Evolutionary conservation across 1,140 invertebrate genomes (phyloP), one percentile per base, ranked within the genome.

Genomic region (Pinna nobilis): DNA sequence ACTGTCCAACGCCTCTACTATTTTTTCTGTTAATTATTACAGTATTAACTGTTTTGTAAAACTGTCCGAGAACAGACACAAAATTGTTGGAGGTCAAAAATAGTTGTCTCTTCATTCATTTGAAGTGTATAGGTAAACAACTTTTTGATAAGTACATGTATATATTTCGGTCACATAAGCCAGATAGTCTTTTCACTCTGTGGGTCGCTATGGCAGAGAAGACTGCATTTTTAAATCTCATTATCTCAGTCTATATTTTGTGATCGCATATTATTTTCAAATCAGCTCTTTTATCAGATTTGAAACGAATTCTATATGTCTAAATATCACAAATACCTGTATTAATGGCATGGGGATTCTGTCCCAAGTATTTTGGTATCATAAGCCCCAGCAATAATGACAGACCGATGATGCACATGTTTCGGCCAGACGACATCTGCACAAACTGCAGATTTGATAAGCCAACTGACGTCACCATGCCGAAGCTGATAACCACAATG

Each of bases 341-440:
- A 50, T 93, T 84, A 35, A 96, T 93, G 32, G 90, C 91, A 2
- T 90, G 91, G 5, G 92, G 91, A 86, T 95, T 89, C 11, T 68
- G 35, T 7, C 68, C 51, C 1, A 84, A 44, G 93, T 94, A 96
- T 73, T 93, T 92, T 2, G 89, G 89, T 1, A 88, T 77, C 80
- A 90, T 87, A 30, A 90, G 65, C 5, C 89, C 89, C 35, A 89
- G 77, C 65, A 90, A 81, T n/a, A 90, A 65, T 0, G 89, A 87
- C 11, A 86, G 86, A 20, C 89, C 89, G 33, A 90, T 84, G 67
- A 90, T 90, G 44, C 80, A 84, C 65, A 89, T 79, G 72, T 90
- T 90, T 33, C 89, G 60, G 0, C 87, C 84, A 15, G 85, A 86
- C 6, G 82, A 76, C 35, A 90, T 73, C 63, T 90, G 86, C 11